A percentile compares a stretch with the other conserved stretches of the same genome.
Evolutionary conservation across 2,797 vertebrate genomes (phyloP).

Genomic region (Acanthis flammea): DNA sequence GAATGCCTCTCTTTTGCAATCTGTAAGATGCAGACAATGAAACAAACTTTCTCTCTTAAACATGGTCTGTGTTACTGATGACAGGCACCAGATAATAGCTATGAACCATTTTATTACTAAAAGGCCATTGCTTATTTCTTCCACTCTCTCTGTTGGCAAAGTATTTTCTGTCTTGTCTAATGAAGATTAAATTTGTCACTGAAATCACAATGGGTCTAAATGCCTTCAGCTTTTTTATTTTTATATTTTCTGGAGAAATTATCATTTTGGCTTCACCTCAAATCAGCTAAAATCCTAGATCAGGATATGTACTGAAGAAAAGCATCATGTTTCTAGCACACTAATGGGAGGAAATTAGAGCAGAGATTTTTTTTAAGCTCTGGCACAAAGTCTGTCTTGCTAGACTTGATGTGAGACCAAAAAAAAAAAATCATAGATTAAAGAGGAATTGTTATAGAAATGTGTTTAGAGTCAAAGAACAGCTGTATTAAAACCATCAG

Average conservation of each 20-base stretch:
- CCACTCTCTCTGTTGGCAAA: neutral
- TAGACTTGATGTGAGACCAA: neutral
- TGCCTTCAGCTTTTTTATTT: neutral
- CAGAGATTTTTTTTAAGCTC: neutral
- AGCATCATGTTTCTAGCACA: neutral
- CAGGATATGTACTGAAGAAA: neutral
- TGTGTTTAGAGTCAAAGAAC: neutral
- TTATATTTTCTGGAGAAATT: neutral
- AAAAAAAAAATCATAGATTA: neutral
- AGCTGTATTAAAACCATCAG: conserved; percentile 1
- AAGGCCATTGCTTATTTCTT: neutral
- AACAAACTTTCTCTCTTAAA: neutral
- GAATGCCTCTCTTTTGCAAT: neutral
- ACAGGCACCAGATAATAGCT: neutral
- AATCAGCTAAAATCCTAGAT: neutral
- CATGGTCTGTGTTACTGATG: neutral
- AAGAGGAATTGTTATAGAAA: neutral
- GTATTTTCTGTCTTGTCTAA: neutral
- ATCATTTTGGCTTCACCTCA: neutral
- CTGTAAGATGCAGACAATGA: neutral
- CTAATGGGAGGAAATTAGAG: conserved; percentile 1
- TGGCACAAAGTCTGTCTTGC: neutral
- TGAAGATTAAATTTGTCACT: neutral
- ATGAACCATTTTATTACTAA: neutral
- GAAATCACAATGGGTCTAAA: neutral